Percentiles rank a stretch among this genome's conserved stretches.
These are phyloP conservation scores for Formicarius rufipectus DNA, from an alignment of 2,113 vertebrate genomes.

Conservation along the genomic window DNA sequence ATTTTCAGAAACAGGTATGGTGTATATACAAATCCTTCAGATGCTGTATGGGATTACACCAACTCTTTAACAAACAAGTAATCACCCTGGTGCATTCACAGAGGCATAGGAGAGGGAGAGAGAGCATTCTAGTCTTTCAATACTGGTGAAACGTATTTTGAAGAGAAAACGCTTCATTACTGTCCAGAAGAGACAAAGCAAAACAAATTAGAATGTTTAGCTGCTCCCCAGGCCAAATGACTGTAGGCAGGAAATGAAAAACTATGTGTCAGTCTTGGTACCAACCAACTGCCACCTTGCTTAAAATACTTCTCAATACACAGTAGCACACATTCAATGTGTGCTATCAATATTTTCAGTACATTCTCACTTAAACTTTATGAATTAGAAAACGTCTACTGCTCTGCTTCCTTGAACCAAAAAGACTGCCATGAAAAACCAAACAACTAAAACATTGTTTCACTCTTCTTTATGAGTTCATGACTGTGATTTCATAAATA, in stretches of 20 bases:
- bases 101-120: neutral
- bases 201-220: neutral
- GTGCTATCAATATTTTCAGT: neutral
- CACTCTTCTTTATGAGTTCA: neutral
- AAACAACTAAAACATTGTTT: neutral
- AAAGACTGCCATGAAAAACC: neutral
- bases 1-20: neutral
- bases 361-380: neutral
- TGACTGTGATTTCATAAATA: neutral
- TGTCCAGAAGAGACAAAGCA: neutral
- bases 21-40: neutral
- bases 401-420: neutral
- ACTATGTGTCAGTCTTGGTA: neutral
- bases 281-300: neutral
- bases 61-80: neutral
- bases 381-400: neutral
- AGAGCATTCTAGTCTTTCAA: neutral
- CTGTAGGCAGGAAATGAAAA: neutral
- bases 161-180: neutral
- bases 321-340: neutral
- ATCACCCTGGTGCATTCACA: neutral
- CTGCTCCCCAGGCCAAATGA: neutral
- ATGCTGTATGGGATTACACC: neutral
- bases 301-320: neutral
- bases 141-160: neutral